phyloP scores from a whole-genome alignment of 2,888 invertebrate genomes.

The Leucophenga maculata region DNA sequence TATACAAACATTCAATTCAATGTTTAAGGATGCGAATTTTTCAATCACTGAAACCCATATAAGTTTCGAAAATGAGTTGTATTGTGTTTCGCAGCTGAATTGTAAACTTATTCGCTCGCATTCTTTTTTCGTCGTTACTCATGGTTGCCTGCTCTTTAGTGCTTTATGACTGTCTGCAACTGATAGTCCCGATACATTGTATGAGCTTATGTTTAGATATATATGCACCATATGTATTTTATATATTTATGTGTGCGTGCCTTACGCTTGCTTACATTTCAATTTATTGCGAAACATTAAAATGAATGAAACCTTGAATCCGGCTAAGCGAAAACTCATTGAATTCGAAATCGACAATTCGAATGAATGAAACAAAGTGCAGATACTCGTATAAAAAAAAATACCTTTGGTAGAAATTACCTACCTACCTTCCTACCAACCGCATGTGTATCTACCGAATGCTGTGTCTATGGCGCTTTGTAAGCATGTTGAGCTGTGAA shows the following conservation, averaged over 20 bases:
- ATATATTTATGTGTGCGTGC: constrained; percentile 25
- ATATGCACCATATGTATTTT: not conserved
- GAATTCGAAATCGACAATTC: constrained; percentile 53
- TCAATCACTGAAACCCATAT: constrained; percentile 55
- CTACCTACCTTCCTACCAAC: no score
- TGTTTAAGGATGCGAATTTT: constrained; percentile 45
- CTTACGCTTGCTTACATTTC: constrained; percentile 61
- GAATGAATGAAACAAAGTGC: constrained; percentile 21
- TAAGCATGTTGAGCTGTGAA: no score
- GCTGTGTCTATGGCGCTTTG: no score
- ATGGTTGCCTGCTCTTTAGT: not conserved
- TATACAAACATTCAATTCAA: constrained; percentile 25
- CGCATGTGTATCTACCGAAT: no score
- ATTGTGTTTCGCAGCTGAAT: constrained; percentile 43
- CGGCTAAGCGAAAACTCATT: constrained; percentile 38
- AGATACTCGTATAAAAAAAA: not conserved
- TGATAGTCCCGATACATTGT: constrained; percentile 55
- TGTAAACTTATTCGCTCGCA: constrained; percentile 49
- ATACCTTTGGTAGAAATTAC: no score
- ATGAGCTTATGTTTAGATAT: constrained; percentile 21
- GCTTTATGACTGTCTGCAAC: constrained; percentile 50
- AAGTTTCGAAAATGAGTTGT: constrained; percentile 41
- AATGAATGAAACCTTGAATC: constrained; percentile 35
- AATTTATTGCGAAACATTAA: constrained; percentile 61
- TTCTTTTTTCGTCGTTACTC: constrained; percentile 1